Conservation (phyloP, 2,113 vertebrate genomes). For the Dicerorhinus sumatrensis region DNA sequence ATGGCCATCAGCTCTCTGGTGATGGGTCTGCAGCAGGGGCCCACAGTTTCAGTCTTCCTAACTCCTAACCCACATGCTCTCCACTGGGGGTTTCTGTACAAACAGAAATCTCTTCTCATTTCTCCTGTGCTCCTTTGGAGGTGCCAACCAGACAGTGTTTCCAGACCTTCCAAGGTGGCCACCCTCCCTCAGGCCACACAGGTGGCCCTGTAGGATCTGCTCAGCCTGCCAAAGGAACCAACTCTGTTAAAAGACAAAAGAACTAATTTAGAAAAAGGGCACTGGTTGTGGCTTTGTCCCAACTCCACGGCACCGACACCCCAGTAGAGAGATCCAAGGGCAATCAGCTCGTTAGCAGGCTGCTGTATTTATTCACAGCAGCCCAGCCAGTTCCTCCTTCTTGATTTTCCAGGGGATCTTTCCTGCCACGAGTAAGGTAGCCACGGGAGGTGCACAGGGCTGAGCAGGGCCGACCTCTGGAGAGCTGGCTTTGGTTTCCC, state of each 20-base stretch:
- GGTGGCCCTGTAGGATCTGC: background rate
- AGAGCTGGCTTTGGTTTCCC: background rate
- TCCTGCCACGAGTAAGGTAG: background rate
- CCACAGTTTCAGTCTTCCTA: no score
- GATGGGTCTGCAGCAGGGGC: background rate
- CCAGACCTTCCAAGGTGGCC: background rate
- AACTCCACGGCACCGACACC: background rate
- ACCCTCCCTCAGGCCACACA: background rate
- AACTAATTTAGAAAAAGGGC: background rate
- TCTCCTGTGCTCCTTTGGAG: background rate
- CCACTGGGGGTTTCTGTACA: background rate
- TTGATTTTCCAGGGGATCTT: background rate
- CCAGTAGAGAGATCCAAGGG: background rate
- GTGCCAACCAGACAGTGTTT: no score
- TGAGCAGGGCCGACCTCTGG: background rate
- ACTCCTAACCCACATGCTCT: background rate
- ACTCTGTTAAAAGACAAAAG: background rate
- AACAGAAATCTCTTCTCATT: background rate
- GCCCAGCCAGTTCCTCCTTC: background rate
- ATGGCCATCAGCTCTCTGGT: rapidly evolving
- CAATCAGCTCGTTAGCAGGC: background rate
- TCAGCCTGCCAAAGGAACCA: background rate
- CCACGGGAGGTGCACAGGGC: background rate
- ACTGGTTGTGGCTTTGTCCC: background rate
- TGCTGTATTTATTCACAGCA: background rate